phyloP scores from a whole-genome alignment of 2,888 invertebrate species.

The Plagodis dolabraria region DNA sequence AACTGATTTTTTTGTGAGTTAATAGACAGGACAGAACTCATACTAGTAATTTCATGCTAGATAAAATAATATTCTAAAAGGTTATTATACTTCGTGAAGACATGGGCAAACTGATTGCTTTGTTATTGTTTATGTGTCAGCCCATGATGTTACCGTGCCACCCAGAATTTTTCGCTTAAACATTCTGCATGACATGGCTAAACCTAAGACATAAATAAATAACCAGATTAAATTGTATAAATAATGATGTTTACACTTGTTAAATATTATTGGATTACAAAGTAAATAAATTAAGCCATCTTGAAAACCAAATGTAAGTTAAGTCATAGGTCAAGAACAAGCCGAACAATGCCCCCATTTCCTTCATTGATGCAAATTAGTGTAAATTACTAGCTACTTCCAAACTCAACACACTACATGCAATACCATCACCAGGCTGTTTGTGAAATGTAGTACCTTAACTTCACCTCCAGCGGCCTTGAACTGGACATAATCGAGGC shows the following conservation, averaged over 20 bases:
- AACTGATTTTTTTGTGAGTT: conserved; percentile 4
- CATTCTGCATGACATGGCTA: no score
- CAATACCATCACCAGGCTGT: conserved; percentile 13
- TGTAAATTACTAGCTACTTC: conserved; percentile 23
- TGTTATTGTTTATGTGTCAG: no score
- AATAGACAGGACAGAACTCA: neutral
- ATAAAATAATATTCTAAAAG: neutral
- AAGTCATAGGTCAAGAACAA: conserved; percentile 25
- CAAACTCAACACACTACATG: conserved; percentile 26
- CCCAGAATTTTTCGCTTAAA: no score
- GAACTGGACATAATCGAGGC: conserved; percentile 94
- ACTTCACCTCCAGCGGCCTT: conserved; percentile 95
- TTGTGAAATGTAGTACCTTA: conserved; percentile 90
- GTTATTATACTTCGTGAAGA: no score
- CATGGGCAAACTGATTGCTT: no score
- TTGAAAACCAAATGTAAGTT: conserved; percentile 1
- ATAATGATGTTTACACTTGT: no score
- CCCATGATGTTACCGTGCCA: no score
- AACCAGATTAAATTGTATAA: no score
- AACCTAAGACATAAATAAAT: no score
- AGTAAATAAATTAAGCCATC: neutral
- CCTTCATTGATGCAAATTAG: conserved; percentile 24
- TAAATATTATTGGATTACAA: no score
- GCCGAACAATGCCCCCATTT: conserved; percentile 22
- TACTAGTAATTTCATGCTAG: conserved; percentile 6